Conservation (phyloP, 2,113 vertebrate species). For the Gadus macrocephalus region DNA sequence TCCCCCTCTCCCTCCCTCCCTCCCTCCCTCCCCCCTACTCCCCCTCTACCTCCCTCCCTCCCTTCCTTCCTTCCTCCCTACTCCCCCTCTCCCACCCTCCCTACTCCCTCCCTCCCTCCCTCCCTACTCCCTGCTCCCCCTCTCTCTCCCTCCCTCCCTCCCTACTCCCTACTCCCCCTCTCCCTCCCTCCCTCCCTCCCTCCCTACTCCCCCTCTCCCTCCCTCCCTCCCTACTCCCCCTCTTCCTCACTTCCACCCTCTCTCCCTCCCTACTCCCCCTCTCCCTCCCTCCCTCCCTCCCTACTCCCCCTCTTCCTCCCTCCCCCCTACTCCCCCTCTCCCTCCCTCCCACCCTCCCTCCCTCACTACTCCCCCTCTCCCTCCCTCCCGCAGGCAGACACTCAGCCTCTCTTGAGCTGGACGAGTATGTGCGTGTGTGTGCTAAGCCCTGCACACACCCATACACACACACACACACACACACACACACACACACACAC, state of each 20-base stretch:
- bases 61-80: no score
- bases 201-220: background rate
- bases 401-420: background rate
- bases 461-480: background rate
- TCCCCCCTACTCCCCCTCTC: no score
- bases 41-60: no score
- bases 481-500: background rate
- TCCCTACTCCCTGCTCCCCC: background rate
- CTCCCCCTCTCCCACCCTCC: background rate
- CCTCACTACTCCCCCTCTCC: background rate
- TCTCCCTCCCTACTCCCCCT: background rate
- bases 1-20: no score
- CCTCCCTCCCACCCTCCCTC: no score
- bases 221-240: background rate
- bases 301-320: no score
- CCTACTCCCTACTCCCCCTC: background rate
- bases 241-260: background rate
- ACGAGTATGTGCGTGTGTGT: background rate
- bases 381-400: background rate
- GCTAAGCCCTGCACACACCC: background rate
- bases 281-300: no score
- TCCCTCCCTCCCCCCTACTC: no score
- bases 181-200: background rate
- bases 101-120: no score
- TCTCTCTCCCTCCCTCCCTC: background rate